These are phyloP conservation scores for Littorina saxatilis DNA, from an alignment of 1,140 invertebrate genomes.

Conservation along the genomic window DNA sequence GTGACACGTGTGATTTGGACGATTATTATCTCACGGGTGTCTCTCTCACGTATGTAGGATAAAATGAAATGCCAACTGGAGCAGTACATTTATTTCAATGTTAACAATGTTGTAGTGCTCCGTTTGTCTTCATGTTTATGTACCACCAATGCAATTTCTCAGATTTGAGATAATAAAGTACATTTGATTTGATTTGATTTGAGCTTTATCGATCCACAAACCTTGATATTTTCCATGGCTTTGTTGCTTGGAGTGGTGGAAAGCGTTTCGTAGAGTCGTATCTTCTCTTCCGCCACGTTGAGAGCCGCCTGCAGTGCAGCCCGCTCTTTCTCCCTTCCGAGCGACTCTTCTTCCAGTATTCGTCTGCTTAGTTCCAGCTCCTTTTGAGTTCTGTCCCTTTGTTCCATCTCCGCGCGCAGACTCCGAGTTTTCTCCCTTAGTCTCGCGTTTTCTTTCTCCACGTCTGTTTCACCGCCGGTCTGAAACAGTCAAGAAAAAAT, in stretches of 20 bases:
- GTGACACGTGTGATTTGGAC: no score
- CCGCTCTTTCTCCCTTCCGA: conserved; percentile 58
- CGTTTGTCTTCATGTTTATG: no score
- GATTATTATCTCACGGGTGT: no score
- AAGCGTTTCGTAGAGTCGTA: conserved; percentile 58
- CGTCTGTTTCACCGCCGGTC: conserved; percentile 50
- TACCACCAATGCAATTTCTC: no score
- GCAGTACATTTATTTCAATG: no score
- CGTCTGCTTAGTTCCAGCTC: conserved; percentile 62
- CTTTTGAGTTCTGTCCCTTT: conserved; percentile 16
- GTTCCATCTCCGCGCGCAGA: conserved; percentile 40
- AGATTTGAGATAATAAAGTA: no score
- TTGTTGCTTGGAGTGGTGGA: conserved; percentile 54
- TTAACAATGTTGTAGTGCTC: no score
- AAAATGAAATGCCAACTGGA: no score
- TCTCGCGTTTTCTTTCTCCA: conserved; percentile 60
- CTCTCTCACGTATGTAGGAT: no score
- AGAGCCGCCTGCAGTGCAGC: conserved; percentile 46
- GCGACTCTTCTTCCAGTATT: conserved; percentile 58
- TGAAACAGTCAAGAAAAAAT: background rate
- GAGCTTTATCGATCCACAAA: no score
- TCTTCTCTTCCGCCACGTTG: conserved; percentile 63
- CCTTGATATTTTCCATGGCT: conserved; percentile 52
- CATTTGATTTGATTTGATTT: no score
- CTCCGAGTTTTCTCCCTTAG: conserved; percentile 54